These are phyloP conservation scores for Anseranas semipalmata DNA, from an alignment of 2,113 vertebrate genomes.

Conservation along the genomic window DNA sequence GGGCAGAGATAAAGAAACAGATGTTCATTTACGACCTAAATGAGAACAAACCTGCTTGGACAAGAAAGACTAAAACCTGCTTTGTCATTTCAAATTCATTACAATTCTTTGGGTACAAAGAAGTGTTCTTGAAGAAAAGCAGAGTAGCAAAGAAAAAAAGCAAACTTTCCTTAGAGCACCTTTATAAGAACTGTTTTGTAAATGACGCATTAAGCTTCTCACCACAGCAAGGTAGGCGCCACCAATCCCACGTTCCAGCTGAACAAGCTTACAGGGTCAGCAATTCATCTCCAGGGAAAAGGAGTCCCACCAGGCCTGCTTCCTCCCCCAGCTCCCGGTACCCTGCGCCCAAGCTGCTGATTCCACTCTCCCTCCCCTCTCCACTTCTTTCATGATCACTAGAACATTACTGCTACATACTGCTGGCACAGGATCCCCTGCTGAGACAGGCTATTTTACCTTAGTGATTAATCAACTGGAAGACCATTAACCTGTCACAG, in stretches of 20 bases:
- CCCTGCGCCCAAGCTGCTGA: neutral
- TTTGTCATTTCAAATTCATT: neutral
- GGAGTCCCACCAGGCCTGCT: neutral
- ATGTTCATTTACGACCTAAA: conserved; percentile 30
- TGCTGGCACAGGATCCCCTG: neutral
- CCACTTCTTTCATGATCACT: neutral
- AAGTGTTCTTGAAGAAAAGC: neutral
- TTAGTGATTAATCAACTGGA: neutral
- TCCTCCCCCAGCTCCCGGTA: neutral
- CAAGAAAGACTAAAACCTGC: neutral
- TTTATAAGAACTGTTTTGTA: neutral
- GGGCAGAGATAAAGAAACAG: conserved; percentile 49
- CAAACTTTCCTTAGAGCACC: neutral
- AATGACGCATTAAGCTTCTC: neutral
- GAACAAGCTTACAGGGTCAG: neutral
- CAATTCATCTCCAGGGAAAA: neutral
- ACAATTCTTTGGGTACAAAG: neutral
- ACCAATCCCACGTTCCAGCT: neutral
- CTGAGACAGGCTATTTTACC: conserved; percentile 22
- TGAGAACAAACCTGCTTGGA: conserved; percentile 19
- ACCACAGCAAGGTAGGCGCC: neutral
- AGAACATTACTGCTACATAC: neutral
- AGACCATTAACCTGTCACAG: conserved; percentile 23
- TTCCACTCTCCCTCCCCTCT: neutral
- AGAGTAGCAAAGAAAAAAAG: neutral